Percentiles rank a stretch among this genome's conserved stretches.
phyloP scores from a whole-genome alignment of 2,888 invertebrate species.

The Protophormia terraenovae region DNA sequence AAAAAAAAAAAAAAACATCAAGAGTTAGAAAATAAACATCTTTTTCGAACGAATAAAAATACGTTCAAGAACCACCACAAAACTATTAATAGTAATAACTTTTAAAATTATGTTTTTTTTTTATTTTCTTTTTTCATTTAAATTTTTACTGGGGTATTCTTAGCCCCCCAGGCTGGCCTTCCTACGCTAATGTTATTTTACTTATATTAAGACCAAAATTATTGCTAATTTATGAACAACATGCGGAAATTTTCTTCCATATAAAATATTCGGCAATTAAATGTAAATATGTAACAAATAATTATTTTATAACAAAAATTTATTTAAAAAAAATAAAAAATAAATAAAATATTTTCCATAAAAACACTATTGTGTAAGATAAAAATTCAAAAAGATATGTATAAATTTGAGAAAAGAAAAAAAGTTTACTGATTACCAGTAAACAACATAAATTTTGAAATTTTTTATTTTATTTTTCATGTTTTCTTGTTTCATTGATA shows the following conservation, averaged over 20 bases:
- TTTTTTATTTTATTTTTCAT: neutral
- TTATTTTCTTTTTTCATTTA: too few species aligned
- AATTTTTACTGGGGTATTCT: too few species aligned
- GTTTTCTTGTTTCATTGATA: conserved; percentile 24
- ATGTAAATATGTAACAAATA: conserved; percentile 10
- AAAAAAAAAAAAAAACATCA: too few species aligned
- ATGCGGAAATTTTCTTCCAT: neutral
- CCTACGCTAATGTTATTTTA: neutral
- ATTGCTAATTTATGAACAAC: neutral
- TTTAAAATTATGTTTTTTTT: too few species aligned
- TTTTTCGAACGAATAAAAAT: too few species aligned
- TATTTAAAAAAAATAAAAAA: neutral
- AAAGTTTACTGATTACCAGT: conserved; percentile 7
- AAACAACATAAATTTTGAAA: neutral
- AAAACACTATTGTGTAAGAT: neutral
- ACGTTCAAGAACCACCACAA: too few species aligned
- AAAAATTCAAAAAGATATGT: neutral
- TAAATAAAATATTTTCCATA: neutral
- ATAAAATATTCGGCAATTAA: conserved; percentile 25
- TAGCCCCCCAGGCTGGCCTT: too few species aligned
- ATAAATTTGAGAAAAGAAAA: conserved; percentile 26
- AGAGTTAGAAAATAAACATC: too few species aligned
- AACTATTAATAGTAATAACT: too few species aligned
- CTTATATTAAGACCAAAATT: neutral
- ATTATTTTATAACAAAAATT: neutral